Conservation (phyloP, 2,888 invertebrate species). For the Coenonympha arcania region DNA sequence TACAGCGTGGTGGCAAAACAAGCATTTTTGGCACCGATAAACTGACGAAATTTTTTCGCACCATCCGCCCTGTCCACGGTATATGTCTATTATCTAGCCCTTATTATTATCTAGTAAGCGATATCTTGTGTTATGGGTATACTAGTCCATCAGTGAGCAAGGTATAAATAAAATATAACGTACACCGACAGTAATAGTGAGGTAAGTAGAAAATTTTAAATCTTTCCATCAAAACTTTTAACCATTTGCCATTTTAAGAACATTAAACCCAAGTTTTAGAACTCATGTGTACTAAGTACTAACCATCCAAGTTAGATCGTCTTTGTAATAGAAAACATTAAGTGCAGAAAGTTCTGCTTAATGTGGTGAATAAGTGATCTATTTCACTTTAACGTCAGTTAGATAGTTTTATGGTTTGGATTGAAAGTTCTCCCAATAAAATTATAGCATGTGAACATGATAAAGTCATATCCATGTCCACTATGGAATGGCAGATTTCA, state of each 20-base stretch:
- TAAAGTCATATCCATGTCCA: too few relatives aligned
- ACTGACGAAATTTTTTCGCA: too few relatives aligned
- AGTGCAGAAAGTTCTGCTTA: slow-evolving; percentile 6
- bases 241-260: slow-evolving; percentile 27
- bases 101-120: too few relatives aligned
- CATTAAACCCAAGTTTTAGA: slow-evolving; percentile 23
- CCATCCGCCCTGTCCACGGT: too few relatives aligned
- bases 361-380: slow-evolving; percentile 12
- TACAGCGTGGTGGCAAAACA: too few relatives aligned
- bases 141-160: too few relatives aligned
- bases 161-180: background rate
- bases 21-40: too few relatives aligned
- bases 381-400: slow-evolving; percentile 15
- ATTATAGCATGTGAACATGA: too few relatives aligned
- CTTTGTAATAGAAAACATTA: slow-evolving; percentile 19
- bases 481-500: too few relatives aligned
- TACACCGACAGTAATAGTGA: background rate
- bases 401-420: slow-evolving; percentile 18
- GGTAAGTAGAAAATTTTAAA: slow-evolving; percentile 16
- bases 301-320: slow-evolving; percentile 57
- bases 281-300: slow-evolving; percentile 35
- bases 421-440: background rate
- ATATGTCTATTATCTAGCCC: too few relatives aligned
- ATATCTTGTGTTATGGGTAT: too few relatives aligned
- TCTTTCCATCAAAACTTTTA: slow-evolving; percentile 36